These are phyloP conservation scores for Sus cebifrons DNA, from an alignment of 2,797 vertebrate genomes.

Conservation along the genomic window DNA sequence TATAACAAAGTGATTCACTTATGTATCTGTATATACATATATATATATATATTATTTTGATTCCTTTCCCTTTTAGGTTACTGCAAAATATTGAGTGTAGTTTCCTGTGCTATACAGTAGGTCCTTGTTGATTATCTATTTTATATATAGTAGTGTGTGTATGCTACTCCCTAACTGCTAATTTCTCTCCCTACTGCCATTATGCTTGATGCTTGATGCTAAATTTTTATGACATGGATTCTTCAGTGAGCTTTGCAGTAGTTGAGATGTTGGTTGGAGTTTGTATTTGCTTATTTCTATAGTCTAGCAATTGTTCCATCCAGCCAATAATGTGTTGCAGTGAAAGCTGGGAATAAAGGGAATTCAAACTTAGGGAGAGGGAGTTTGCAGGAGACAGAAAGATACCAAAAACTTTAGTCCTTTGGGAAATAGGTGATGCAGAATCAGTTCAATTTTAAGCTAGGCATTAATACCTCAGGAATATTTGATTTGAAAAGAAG, in stretches of 20 bases:
- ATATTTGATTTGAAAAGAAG: not conserved
- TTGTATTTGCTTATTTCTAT: not conserved
- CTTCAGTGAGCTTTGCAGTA: not conserved
- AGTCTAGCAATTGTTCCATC: not conserved
- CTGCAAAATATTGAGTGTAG: no score
- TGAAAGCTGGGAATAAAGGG: not conserved
- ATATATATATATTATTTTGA: no score
- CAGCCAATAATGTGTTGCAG: not conserved
- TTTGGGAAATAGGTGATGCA: not conserved
- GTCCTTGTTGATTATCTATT: no score
- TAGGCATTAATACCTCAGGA: not conserved
- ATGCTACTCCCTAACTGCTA: no score
- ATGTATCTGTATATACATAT: no score
- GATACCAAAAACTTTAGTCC: not conserved
- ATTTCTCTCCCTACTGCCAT: not conserved
- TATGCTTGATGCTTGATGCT: not conserved
- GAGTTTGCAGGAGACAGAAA: not conserved
- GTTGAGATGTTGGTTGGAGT: not conserved
- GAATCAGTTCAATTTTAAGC: not conserved
- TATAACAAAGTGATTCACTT: no score
- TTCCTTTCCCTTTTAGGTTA: no score
- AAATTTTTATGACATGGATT: not conserved
- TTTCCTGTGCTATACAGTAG: no score
- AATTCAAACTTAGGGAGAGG: not conserved
- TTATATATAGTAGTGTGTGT: no score